A percentile compares a stretch with the other conserved stretches of the same genome.
These are phyloP conservation scores for Dromas ardeola DNA, from an alignment of 2,113 vertebrate genomes.

Conservation along the genomic window DNA sequence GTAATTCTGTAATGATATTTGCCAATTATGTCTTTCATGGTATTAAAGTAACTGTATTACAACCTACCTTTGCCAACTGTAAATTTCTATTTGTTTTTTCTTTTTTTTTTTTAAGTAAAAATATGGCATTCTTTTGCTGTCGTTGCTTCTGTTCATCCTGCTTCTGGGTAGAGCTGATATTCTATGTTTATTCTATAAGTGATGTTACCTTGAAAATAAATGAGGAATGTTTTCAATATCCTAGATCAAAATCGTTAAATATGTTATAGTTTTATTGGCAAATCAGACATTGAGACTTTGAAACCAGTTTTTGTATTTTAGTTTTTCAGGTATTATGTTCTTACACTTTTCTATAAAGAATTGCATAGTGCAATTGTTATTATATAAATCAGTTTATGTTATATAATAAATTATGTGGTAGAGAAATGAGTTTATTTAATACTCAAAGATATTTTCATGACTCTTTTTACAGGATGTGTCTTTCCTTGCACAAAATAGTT, in stretches of 20 bases:
- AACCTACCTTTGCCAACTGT: background rate
- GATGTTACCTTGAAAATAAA: background rate
- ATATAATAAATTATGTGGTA: background rate
- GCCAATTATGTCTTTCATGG: background rate
- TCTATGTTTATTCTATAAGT: background rate
- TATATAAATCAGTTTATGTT: background rate
- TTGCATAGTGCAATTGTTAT: background rate
- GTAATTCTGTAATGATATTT: background rate
- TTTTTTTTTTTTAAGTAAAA: background rate
- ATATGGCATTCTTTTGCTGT: background rate
- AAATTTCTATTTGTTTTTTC: background rate
- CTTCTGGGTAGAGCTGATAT: constrained; percentile 3
- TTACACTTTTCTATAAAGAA: background rate
- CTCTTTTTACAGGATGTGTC: background rate
- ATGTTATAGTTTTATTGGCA: background rate
- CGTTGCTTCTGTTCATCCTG: background rate
- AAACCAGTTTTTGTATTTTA: background rate
- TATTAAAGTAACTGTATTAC: background rate
- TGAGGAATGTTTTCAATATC: background rate
- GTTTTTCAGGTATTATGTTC: background rate
- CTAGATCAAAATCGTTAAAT: background rate
- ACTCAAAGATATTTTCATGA: background rate
- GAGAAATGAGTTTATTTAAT: background rate
- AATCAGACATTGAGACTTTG: background rate
- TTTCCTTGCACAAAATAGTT: background rate